These are phyloP conservation scores for Plebejus argus DNA, from an alignment of 2,888 invertebrate genomes.

Conservation along the genomic window DNA sequence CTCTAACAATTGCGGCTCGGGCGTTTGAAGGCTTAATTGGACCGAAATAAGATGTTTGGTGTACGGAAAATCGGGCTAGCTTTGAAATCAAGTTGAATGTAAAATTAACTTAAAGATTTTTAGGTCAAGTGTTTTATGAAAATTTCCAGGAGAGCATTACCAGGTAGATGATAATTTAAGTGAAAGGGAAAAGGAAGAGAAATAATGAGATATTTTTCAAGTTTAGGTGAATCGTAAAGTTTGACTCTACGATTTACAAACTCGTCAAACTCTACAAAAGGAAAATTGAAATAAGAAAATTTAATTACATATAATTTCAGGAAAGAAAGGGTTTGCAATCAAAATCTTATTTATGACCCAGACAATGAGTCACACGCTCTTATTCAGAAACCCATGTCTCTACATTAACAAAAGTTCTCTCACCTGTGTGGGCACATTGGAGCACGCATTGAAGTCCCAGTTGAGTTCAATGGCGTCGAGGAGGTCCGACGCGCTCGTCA, in stretches of 20 bases:
- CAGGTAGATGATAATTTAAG: neutral
- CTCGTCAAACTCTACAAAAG: neutral
- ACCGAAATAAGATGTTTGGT: conserved; percentile 16
- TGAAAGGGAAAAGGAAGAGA: neutral
- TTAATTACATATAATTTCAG: too few species aligned
- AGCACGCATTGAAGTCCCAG: conserved; percentile 72
- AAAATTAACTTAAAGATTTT: neutral
- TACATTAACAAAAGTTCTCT: conserved; percentile 32
- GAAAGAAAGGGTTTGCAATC: neutral
- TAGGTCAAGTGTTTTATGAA: neutral
- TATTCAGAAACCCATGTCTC: neutral
- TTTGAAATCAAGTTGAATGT: neutral
- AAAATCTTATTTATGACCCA: neutral
- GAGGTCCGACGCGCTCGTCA: conserved; percentile 48
- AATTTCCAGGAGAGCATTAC: neutral
- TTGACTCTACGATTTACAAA: neutral
- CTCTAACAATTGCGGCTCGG: neutral
- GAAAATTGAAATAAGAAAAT: neutral
- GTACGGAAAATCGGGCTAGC: conserved; percentile 3
- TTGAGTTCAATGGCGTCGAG: conserved; percentile 72
- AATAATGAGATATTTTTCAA: neutral
- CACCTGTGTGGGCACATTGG: conserved; percentile 62
- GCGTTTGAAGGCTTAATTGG: conserved; percentile 27
- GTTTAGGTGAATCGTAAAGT: too few species aligned
- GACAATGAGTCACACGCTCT: neutral